A percentile compares a stretch with the other conserved stretches of the same genome.
Evolutionary conservation across 35 echinoderm and acorn worm species (phyloP).

Genomic region (Hemicentrotus pulcherrimus): DNA sequence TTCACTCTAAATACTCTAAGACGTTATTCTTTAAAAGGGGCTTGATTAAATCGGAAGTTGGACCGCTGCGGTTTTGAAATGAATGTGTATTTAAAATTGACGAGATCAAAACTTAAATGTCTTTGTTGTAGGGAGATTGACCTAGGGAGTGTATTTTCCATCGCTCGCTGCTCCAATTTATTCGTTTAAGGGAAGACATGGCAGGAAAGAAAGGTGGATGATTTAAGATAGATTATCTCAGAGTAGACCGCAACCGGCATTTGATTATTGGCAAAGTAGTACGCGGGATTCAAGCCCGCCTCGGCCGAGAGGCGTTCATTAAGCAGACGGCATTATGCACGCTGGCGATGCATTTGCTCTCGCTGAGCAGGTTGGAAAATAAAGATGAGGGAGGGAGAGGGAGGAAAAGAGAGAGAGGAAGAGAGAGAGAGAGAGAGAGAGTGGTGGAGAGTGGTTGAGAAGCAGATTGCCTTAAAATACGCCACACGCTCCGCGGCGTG

Average conservation of each 20-base stretch:
- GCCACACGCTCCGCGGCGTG: not conserved
- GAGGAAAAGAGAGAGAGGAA: not conserved
- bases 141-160: not conserved
- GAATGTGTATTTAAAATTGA: not conserved
- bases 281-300: not conserved
- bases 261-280: slow-evolving; percentile 32
- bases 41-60: not conserved
- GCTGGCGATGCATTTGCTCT: not conserved
- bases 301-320: not conserved
- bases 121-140: not conserved
- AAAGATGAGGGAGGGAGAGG: not conserved
- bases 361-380: not conserved
- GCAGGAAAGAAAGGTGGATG: not conserved
- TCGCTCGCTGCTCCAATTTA: not conserved
- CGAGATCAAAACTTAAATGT: not conserved
- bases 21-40: not conserved
- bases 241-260: not conserved
- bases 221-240: slow-evolving; percentile 30
- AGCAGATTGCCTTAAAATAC: slow-evolving; percentile 11
- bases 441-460: not conserved
- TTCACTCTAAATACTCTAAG: not conserved
- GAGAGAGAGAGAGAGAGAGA: not conserved
- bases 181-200: not conserved
- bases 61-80: not conserved
- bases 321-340: slow-evolving; percentile 26